phyloP scores from a whole-genome alignment of 2,113 vertebrate genomes.

The Nymphicus hollandicus region DNA sequence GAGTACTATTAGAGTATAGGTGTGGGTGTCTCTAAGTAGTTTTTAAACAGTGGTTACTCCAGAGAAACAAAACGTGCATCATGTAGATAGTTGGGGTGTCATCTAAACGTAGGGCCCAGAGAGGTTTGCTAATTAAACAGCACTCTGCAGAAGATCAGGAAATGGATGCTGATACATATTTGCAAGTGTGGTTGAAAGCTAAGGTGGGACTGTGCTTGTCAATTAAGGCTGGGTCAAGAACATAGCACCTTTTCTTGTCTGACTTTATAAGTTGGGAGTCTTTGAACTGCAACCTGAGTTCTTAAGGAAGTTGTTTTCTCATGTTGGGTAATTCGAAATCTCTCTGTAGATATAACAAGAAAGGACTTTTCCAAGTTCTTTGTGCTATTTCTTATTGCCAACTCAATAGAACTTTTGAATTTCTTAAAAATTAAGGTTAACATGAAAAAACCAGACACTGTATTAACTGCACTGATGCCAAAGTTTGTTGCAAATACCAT shows the following conservation, averaged over 20 bases:
- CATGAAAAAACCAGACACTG: not conserved
- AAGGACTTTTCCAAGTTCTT: not conserved
- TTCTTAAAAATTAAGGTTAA: not conserved
- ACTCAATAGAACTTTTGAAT: not conserved
- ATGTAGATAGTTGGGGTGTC: not conserved
- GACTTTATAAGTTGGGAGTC: not conserved
- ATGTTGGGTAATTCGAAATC: not conserved
- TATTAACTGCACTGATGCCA: not conserved
- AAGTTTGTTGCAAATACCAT: not conserved
- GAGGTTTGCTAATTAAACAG: not conserved
- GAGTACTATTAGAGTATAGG: not conserved
- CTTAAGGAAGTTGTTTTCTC: slow-evolving; percentile 25
- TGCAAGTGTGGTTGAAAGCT: not conserved
- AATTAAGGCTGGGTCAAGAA: not conserved
- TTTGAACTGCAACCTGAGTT: not conserved
- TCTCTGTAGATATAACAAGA: not conserved
- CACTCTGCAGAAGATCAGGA: not conserved
- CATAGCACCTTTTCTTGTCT: not conserved
- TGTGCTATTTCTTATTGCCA: not conserved
- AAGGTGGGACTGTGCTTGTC: not conserved
- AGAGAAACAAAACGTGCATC: not conserved
- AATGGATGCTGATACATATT: not conserved
- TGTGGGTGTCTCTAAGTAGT: not conserved
- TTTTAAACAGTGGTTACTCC: not conserved
- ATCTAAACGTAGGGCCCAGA: not conserved